A percentile compares a stretch with the other conserved stretches of the same genome.
Evolutionary conservation across 2,113 vertebrate genomes (phyloP).

Genomic region (Neofelis nebulosa): DNA sequence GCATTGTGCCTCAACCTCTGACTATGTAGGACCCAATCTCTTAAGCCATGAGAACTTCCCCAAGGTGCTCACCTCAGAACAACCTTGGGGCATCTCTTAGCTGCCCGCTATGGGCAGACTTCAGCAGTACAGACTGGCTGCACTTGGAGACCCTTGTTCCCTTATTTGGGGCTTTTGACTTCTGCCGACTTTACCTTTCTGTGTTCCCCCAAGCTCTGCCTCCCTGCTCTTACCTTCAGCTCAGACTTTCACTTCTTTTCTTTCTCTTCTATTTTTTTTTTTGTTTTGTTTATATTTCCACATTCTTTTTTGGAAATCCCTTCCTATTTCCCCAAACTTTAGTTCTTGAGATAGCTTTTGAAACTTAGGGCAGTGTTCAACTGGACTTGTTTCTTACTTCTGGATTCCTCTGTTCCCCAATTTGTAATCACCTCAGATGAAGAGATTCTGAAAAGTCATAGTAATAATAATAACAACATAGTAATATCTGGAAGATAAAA

Average conservation of each 20-base stretch:
- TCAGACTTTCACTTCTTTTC: accelerated
- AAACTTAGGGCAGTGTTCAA: neutral
- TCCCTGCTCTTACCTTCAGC: neutral
- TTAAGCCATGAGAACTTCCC: neutral
- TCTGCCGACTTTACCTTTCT: neutral
- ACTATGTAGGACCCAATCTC: neutral
- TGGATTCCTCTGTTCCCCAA: neutral
- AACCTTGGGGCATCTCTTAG: neutral
- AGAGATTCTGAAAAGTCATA: neutral
- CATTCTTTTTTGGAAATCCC: conserved; percentile 6
- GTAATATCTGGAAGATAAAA: neutral
- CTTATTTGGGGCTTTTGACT: neutral
- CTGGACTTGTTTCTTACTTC: neutral
- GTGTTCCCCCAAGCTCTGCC: neutral
- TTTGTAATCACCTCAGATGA: neutral
- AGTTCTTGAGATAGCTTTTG: neutral
- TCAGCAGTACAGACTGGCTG: neutral
- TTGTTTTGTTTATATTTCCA: neutral
- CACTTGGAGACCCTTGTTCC: accelerated
- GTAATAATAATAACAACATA: neutral
- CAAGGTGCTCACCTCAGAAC: too few species aligned
- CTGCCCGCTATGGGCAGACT: neutral
- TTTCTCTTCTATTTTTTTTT: neutral
- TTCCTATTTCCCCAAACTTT: conserved; percentile 20
- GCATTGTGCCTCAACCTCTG: neutral